Evolutionary conservation across 2,888 invertebrate species (phyloP).

Genomic region (Palloptera scutellata): DNA sequence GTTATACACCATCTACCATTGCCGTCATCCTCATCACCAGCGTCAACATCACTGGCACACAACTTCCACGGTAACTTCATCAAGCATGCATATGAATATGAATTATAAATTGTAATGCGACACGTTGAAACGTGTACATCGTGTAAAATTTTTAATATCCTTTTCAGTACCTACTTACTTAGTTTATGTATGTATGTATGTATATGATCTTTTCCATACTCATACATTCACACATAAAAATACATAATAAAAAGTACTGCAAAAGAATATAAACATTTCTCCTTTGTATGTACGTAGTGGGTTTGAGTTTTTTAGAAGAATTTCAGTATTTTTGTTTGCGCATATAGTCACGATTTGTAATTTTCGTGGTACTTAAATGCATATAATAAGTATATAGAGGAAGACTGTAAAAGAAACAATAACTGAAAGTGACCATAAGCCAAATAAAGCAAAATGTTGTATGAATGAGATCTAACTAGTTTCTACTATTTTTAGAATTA

Average conservation of each 20-base stretch:
- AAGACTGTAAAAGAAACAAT: not conserved
- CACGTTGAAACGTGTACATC: slow-evolving; percentile 51
- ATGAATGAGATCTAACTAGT: too few relatives aligned
- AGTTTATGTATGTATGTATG: too few relatives aligned
- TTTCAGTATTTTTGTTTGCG: not conserved
- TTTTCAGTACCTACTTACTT: slow-evolving; percentile 41
- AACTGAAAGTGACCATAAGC: too few relatives aligned
- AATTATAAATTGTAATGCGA: slow-evolving; percentile 56
- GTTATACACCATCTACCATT: not conserved
- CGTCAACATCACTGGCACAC: not conserved
- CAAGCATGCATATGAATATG: slow-evolving; percentile 32
- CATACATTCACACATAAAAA: too few relatives aligned
- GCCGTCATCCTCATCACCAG: slow-evolving; percentile 10
- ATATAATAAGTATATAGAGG: not conserved
- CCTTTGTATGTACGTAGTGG: too few relatives aligned
- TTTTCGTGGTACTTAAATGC: slow-evolving; percentile 40
- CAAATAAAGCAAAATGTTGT: too few relatives aligned
- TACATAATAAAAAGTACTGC: too few relatives aligned
- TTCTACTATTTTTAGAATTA: too few relatives aligned
- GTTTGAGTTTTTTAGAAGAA: too few relatives aligned
- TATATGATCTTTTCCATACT: too few relatives aligned
- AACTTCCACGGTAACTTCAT: slow-evolving; percentile 10
- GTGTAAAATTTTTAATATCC: slow-evolving; percentile 40
- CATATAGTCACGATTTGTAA: slow-evolving; percentile 56
- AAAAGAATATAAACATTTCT: too few relatives aligned